Percentiles rank a stretch among this genome's conserved stretches.
Conservation (phyloP, 2,888 invertebrate genomes). For the Idaea straminata region DNA sequence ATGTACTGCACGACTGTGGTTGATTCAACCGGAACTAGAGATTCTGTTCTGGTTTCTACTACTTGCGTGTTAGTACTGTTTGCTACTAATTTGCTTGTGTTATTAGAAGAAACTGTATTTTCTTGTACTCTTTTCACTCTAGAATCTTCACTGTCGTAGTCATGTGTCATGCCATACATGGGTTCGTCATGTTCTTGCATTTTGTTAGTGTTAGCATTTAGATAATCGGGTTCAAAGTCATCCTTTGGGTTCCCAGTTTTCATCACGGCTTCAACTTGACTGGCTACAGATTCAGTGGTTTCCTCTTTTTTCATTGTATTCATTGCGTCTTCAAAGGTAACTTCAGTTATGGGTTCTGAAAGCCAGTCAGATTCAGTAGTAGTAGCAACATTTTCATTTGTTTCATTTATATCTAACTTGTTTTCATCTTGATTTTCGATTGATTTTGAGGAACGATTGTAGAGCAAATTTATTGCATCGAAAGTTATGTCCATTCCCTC, state of each 20-base stretch:
- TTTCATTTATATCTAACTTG: constrained; percentile 33
- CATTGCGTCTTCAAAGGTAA: constrained; percentile 52
- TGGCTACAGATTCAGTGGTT: constrained; percentile 48
- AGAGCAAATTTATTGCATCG: constrained; percentile 57
- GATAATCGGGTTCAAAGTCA: constrained; percentile 69
- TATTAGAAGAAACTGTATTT: constrained; percentile 25
- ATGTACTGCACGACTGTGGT: constrained; percentile 64
- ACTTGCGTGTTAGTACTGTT: constrained; percentile 22
- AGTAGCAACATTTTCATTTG: constrained; percentile 27
- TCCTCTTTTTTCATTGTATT: constrained; percentile 49
- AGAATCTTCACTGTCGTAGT: constrained; percentile 63
- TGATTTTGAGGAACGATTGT: constrained; percentile 65
- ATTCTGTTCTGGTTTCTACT: constrained; percentile 14
- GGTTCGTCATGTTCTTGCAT: constrained; percentile 51
- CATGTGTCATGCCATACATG: constrained; percentile 56
- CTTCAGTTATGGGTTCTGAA: constrained; percentile 58
- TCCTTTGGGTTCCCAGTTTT: constrained; percentile 49
- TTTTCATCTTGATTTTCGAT: constrained; percentile 37
- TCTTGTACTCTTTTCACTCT: constrained; percentile 59
- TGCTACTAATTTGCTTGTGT: constrained; percentile 17
- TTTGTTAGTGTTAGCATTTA: constrained; percentile 54
- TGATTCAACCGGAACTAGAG: constrained; percentile 39
- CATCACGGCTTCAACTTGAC: constrained; percentile 55
- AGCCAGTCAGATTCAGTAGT: constrained; percentile 66
- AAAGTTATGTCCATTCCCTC: constrained; percentile 58